These are phyloP conservation scores for Heterochromis multidens DNA, from an alignment of 2,113 vertebrate genomes.

Conservation along the genomic window DNA sequence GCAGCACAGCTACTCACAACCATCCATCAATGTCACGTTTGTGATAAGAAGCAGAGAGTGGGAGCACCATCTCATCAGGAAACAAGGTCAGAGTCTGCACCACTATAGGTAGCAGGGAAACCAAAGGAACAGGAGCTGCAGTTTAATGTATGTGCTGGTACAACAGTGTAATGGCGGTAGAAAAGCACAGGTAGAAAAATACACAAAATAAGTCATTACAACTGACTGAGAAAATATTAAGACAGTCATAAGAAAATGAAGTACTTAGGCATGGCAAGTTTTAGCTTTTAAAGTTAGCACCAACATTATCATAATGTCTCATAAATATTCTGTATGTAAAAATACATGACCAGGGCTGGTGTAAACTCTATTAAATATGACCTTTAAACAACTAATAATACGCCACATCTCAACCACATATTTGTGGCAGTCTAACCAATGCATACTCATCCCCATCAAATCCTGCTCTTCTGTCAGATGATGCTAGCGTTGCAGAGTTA, in stretches of 20 bases:
- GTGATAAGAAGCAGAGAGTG: conserved; percentile 57
- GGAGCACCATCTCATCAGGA: conserved; percentile 51
- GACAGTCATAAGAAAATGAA: neutral
- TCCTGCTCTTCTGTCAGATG: neutral
- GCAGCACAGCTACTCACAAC: conserved; percentile 23
- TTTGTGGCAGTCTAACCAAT: too few species aligned
- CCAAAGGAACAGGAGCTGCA: neutral
- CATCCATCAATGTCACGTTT: conserved; percentile 56
- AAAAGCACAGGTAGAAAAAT: neutral
- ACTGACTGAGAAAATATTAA: neutral
- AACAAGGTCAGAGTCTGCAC: conserved; percentile 58
- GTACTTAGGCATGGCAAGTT: neutral
- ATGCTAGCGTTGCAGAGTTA: neutral
- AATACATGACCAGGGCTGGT: neutral
- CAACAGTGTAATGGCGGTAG: neutral
- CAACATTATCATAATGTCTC: neutral
- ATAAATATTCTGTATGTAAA: neutral
- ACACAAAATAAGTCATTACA: neutral
- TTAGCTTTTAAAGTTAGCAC: neutral
- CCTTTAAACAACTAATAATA: neutral
- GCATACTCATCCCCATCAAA: neutral
- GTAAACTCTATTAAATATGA: neutral
- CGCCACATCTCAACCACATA: neutral
- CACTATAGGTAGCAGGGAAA: neutral
- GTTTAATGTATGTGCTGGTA: neutral